A percentile compares a stretch with the other conserved stretches of the same genome.
Conservation (phyloP, 1,140 invertebrate species). For the Gerris buenoi region DNA sequence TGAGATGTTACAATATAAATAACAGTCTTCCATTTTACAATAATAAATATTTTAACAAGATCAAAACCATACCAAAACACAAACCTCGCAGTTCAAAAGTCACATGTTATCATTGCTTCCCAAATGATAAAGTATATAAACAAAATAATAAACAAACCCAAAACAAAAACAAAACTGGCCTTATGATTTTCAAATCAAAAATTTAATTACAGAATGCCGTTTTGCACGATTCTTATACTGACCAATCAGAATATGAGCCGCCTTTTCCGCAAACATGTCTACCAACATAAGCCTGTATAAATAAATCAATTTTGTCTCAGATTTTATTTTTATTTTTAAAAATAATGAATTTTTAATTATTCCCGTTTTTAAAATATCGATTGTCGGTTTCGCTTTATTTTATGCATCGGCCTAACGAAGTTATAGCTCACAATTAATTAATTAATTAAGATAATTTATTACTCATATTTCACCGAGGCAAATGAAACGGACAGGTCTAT, state of each 20-base stretch:
- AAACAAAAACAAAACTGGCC: background rate
- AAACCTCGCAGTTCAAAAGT: background rate
- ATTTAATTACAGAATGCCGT: no score
- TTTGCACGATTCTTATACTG: background rate
- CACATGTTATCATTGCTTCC: background rate
- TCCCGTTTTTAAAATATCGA: background rate
- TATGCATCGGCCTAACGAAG: background rate
- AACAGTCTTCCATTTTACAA: conserved; percentile 7
- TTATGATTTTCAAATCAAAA: background rate
- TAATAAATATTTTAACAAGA: conserved; percentile 1
- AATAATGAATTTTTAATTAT: background rate
- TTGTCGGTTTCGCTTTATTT: no score
- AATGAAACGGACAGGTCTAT: background rate
- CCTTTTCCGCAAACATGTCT: background rate
- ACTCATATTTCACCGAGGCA: background rate
- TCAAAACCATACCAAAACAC: background rate
- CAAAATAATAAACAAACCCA: background rate
- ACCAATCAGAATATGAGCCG: background rate
- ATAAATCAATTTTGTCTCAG: background rate
- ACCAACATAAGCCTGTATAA: background rate
- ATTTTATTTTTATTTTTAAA: background rate
- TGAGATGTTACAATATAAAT: conserved; percentile 10
- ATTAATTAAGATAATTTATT: background rate
- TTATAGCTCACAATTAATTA: background rate
- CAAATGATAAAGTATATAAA: background rate